Base-by-base conservation (phyloP, 2,888 invertebrate genomes). In the Tetheella fluctuosa region DNA sequence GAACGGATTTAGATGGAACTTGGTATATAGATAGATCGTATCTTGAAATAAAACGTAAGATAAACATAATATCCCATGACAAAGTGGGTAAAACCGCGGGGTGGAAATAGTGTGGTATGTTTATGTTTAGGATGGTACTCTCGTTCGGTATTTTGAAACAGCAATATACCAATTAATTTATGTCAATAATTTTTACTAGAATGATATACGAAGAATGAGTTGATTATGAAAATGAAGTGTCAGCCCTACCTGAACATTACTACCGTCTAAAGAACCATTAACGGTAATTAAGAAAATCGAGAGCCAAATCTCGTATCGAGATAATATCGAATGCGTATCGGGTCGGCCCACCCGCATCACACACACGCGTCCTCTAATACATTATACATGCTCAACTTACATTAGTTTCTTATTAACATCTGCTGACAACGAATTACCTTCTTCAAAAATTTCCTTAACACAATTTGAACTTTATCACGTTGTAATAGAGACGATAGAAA, bases 201-300 rank as follows among this genome's bases (percentile, higher is more conserved):
- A 12, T 5, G 2, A 34, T 13, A 7, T 7, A 7, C 4, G 10
- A 8, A 30, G 10, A 30, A 10, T 10, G 34, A 3, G 13, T 34
- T 34, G 2, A 34, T 34, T 13, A 34, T 34, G 12, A 34, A 13
- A 56, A 54, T 55, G 23, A 62, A 63, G 68, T 70, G 69, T 54
- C 66, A 68, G 68, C 79, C 74, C 77, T 78, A 20, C 48, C 58
- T 65, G 77, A 79, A 70, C 76, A 68, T 73, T 79, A 81, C 76
- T 73, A 81, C 77, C 78, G 80, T 82, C 79, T 68, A 76, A 67
- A 67, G 71, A 71, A 72, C 89, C 90, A 91, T 91, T 90, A 91
- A 90, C 87, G 83, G 91, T 90, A 91, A 91, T 91, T 91, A 91
- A 91, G 83, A 81, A 84, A 87, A 91, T 91, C 89, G 82, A 84